Conservation (phyloP, 2,797 vertebrate species). For the Leptoclinus maculatus region DNA sequence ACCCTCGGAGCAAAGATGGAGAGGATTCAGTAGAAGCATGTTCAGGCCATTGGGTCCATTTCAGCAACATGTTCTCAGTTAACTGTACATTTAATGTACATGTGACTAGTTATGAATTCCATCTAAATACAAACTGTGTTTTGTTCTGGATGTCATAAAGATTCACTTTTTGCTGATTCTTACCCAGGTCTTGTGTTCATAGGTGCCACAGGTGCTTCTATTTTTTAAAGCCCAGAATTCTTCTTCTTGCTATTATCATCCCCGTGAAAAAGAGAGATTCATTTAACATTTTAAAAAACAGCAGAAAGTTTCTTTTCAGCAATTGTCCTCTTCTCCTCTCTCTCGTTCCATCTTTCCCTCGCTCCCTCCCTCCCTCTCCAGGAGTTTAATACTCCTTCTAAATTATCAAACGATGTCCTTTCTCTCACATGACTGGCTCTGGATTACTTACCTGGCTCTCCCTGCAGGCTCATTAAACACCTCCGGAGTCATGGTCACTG, state of each 20-base stretch:
- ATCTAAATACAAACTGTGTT: too few relatives aligned
- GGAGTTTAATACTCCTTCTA: constrained; percentile 53
- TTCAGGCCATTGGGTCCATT: too few relatives aligned
- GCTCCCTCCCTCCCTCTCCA: constrained; percentile 7
- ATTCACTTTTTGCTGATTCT: not conserved
- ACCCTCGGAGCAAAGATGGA: too few relatives aligned
- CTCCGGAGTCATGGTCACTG: constrained; percentile 65
- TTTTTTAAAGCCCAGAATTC: not conserved
- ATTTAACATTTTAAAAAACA: not conserved
- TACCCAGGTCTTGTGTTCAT: not conserved
- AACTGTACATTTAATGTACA: too few relatives aligned
- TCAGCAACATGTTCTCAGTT: too few relatives aligned
- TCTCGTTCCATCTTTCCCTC: not conserved
- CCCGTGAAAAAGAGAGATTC: too few relatives aligned
- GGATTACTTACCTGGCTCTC: constrained; percentile 71
- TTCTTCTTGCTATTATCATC: too few relatives aligned
- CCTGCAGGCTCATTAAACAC: constrained; percentile 70
- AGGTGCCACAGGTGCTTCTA: too few relatives aligned
- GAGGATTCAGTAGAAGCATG: too few relatives aligned
- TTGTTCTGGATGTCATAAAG: too few relatives aligned
- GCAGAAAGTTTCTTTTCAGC: not conserved
- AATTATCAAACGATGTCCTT: constrained; percentile 64
- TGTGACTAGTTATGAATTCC: too few relatives aligned
- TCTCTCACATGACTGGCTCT: constrained; percentile 63
- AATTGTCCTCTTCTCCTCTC: not conserved